Percentiles rank a stretch among this genome's conserved stretches.
Evolutionary conservation across 2,113 vertebrate species (phyloP).

Genomic region (Sceloporus tristichus): DNA sequence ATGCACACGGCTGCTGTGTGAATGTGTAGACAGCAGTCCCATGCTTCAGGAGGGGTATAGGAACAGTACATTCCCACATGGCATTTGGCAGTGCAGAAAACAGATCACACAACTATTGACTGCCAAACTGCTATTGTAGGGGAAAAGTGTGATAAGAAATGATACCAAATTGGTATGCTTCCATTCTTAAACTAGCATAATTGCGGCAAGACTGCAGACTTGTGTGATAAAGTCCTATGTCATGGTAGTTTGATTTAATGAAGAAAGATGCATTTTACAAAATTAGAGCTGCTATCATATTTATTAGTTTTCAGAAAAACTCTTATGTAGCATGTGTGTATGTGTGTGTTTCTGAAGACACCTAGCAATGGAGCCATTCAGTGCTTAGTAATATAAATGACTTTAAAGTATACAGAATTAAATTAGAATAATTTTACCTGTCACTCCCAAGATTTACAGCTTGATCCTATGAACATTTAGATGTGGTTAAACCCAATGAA

Average conservation of each 20-base stretch:
- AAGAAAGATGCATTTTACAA: neutral
- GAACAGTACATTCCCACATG: too few relatives aligned
- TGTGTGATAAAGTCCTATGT: neutral
- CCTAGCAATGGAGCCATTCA: neutral
- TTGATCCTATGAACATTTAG: neutral
- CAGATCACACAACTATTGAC: too few relatives aligned
- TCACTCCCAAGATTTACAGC: slow-evolving; percentile 5
- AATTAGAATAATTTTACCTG: slow-evolving; percentile 1
- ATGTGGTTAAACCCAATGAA: neutral
- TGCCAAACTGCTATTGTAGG: too few relatives aligned
- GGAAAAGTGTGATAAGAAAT: too few relatives aligned
- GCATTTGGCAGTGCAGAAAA: too few relatives aligned
- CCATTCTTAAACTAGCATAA: too few relatives aligned
- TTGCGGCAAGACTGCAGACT: too few relatives aligned
- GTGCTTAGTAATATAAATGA: neutral
- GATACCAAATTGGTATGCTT: too few relatives aligned
- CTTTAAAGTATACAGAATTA: neutral
- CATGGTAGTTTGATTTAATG: neutral
- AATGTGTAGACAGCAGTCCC: too few relatives aligned
- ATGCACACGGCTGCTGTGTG: too few relatives aligned
- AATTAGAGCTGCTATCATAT: neutral
- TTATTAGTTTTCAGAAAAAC: neutral
- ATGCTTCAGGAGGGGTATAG: too few relatives aligned
- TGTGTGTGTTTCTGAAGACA: neutral
- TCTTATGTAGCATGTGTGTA: neutral